Evolutionary conservation across 2,888 invertebrate genomes (phyloP).

Genomic region (Eledona agricola): DNA sequence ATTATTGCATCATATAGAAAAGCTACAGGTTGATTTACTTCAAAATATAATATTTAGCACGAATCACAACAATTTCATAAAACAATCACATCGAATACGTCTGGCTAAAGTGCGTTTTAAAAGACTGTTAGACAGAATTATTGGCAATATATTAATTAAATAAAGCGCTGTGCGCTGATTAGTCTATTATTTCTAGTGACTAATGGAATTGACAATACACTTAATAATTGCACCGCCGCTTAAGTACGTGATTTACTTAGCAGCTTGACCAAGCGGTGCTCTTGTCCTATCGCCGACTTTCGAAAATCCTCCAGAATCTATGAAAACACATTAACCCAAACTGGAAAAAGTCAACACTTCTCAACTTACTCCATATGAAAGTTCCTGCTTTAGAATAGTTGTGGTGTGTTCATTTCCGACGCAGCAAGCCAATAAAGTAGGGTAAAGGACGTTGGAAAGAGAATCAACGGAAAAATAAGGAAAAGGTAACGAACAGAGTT

Average conservation of each 20-base stretch:
- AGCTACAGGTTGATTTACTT: conserved; percentile 29
- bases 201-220: conserved; percentile 20
- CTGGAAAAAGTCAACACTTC: not conserved
- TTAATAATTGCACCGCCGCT: conserved; percentile 24
- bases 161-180: conserved; percentile 5
- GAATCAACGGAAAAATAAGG: conserved; percentile 83
- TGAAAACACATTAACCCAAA: conserved; percentile 49
- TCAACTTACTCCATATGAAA: conserved; percentile 67
- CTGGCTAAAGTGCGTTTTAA: conserved; percentile 9
- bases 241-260: conserved; percentile 49
- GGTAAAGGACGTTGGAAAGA: conserved; percentile 77
- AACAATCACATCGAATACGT: conserved; percentile 20
- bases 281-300: conserved; percentile 65
- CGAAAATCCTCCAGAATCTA: conserved; percentile 69
- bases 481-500: conserved; percentile 84
- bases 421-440: conserved; percentile 79
- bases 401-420: conserved; percentile 73
- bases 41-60: conserved; percentile 25
- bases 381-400: conserved; percentile 79
- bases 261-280: conserved; percentile 65
- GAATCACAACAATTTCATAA: conserved; percentile 23
- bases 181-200: conserved; percentile 26
- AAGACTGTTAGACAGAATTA: conserved; percentile 19
- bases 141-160: conserved; percentile 5
- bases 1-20: conserved; percentile 29